These are phyloP conservation scores for Arenicola marina DNA, from an alignment of 2,888 invertebrate species.

Conservation along the genomic window DNA sequence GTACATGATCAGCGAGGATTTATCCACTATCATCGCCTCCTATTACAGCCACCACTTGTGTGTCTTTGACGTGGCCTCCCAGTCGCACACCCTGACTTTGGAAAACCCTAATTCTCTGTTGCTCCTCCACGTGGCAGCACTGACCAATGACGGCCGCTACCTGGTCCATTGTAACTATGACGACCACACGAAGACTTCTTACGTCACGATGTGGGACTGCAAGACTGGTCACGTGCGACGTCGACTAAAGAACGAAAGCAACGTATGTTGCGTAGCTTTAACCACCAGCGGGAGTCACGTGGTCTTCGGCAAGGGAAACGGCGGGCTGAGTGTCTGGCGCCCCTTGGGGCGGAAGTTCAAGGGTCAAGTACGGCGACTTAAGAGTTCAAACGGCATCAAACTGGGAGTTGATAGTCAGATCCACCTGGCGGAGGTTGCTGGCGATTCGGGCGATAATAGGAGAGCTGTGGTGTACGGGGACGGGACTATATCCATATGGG, in stretches of 20 bases:
- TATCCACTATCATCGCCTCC: constrained; percentile 51
- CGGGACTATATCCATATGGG: constrained; percentile 58
- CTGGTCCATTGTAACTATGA: constrained; percentile 57
- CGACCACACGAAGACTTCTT: constrained; percentile 52
- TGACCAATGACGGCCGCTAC: constrained; percentile 48
- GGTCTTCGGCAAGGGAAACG: constrained; percentile 50
- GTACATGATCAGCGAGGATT: constrained; percentile 52
- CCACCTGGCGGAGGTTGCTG: constrained; percentile 45
- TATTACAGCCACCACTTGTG: constrained; percentile 58
- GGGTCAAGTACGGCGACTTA: constrained; percentile 38
- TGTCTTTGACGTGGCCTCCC: constrained; percentile 51
- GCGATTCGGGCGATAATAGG: too few species aligned
- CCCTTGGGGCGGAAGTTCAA: constrained; percentile 42
- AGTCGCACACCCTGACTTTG: constrained; percentile 47
- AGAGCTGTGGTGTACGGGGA: constrained; percentile 47
- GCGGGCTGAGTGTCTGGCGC: constrained; percentile 55
- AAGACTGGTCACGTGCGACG: constrained; percentile 44
- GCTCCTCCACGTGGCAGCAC: constrained; percentile 49
- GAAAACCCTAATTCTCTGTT: constrained; percentile 54
- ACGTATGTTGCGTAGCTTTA: constrained; percentile 54
- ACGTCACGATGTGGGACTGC: constrained; percentile 57
- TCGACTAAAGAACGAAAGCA: constrained; percentile 50
- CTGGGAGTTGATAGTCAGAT: constrained; percentile 47
- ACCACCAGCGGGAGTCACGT: constrained; percentile 47
- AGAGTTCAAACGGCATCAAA: constrained; percentile 44